phyloP scores from a whole-genome alignment of 2,797 vertebrate species.

The Nothura maculosa region DNA sequence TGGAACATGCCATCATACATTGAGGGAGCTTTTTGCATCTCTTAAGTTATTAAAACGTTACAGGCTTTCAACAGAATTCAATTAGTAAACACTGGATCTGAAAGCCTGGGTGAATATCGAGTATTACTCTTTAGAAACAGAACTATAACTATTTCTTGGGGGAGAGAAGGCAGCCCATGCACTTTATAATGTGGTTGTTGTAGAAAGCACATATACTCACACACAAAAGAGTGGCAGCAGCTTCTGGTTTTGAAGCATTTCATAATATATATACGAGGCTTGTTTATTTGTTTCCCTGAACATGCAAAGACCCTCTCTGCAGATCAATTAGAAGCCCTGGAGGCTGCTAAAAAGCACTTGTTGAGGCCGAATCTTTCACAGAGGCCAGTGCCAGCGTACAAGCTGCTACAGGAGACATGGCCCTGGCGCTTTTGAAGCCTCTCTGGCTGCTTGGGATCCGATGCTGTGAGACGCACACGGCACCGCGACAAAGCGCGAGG shows the following conservation, averaged over 20 bases:
- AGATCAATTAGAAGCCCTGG: not conserved
- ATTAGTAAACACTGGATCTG: slow-evolving; percentile 28
- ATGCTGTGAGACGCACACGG: not conserved
- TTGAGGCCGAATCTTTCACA: not conserved
- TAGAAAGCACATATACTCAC: not conserved
- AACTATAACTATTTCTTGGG: not conserved
- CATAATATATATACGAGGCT: not conserved
- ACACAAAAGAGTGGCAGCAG: not conserved
- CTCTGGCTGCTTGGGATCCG: no score
- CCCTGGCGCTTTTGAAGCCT: not conserved
- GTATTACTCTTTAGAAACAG: not conserved
- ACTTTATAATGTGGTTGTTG: not conserved
- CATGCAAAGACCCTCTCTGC: not conserved
- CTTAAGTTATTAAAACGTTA: slow-evolving; percentile 7
- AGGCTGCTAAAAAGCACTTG: not conserved
- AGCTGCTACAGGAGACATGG: not conserved
- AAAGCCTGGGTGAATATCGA: not conserved
- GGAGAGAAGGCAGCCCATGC: not conserved
- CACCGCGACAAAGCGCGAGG: slow-evolving; percentile 22
- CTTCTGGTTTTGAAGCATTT: not conserved
- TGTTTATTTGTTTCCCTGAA: not conserved
- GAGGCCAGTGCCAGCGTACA: not conserved
- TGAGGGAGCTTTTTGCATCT: slow-evolving; percentile 28
- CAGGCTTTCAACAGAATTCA: slow-evolving; percentile 10
- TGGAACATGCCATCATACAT: not conserved